phyloP scores from a whole-genome alignment of 2,888 invertebrate genomes.

The Drosophila parthenogenetica region DNA sequence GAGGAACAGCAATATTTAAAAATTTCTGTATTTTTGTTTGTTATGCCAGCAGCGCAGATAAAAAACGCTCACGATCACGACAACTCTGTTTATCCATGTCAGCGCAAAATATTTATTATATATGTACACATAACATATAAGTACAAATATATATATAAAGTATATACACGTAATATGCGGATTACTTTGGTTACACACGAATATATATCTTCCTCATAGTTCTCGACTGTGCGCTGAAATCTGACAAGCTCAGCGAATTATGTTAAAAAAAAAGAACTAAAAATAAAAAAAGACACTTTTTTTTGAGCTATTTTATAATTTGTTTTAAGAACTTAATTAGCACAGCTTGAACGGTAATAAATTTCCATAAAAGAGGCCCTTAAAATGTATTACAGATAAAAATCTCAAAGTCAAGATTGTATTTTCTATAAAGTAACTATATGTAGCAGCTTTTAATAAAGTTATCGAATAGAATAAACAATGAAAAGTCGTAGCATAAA shows the following conservation, averaged over 20 bases:
- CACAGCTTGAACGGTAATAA: not conserved
- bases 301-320: not conserved
- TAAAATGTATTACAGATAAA: not conserved
- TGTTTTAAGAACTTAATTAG: not conserved
- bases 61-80: constrained; percentile 13
- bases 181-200: constrained; percentile 29
- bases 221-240: constrained; percentile 4
- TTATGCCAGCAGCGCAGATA: constrained; percentile 39
- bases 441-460: too few relatives aligned
- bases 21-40: constrained; percentile 34
- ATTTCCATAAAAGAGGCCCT: too few relatives aligned
- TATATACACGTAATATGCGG: constrained; percentile 21
- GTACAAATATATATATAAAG: too few relatives aligned
- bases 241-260: constrained; percentile 20
- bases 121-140: not conserved
- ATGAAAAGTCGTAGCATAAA: too few relatives aligned
- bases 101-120: constrained; percentile 29
- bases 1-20: constrained; percentile 22
- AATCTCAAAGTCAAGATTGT: not conserved
- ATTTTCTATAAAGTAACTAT: too few relatives aligned
- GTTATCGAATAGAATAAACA: too few relatives aligned
- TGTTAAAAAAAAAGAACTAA: not conserved
- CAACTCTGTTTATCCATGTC: constrained; percentile 53
- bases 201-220: constrained; percentile 11
- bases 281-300: not conserved